These are phyloP conservation scores for Apostichopus californicus DNA, from an alignment of 35 echinoderm and acorn worm genomes.

Conservation along the genomic window DNA sequence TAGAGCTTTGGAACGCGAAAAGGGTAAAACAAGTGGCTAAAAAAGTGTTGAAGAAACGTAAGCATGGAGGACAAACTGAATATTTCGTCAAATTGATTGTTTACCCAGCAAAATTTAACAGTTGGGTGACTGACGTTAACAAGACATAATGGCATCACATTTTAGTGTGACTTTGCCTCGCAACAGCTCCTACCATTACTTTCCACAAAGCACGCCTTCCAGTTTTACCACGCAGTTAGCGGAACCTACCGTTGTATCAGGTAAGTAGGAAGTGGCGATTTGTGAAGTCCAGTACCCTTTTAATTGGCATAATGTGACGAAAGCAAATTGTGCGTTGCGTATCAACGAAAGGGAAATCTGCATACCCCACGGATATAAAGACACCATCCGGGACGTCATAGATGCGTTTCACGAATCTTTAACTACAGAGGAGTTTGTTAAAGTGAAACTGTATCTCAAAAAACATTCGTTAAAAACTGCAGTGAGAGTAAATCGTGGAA, in stretches of 20 bases:
- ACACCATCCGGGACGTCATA: neutral
- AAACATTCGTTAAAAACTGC: slow-evolving; percentile 19
- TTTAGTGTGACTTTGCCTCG: slow-evolving; percentile 25
- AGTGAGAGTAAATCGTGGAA: neutral
- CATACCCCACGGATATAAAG: slow-evolving; percentile 11
- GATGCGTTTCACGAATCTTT: neutral
- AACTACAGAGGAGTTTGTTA: neutral
- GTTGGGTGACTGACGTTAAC: neutral
- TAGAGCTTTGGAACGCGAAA: too few relatives aligned
- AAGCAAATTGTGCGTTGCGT: neutral
- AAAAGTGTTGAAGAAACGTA: neutral
- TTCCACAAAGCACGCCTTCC: slow-evolving; percentile 12
- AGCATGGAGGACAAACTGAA: neutral
- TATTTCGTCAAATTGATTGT: neutral
- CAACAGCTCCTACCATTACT: slow-evolving; percentile 22
- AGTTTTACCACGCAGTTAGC: slow-evolving; percentile 26
- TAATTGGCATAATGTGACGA: slow-evolving; percentile 31
- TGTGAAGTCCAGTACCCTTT: slow-evolving; percentile 36
- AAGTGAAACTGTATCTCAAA: neutral
- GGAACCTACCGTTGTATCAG: slow-evolving; percentile 6
- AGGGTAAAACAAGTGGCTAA: neutral
- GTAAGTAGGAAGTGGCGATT: slow-evolving; percentile 1
- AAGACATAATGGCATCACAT: neutral
- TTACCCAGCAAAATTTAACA: neutral
- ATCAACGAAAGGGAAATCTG: slow-evolving; percentile 18